Conservation (phyloP, 2,888 invertebrate genomes). For the Drepanosiphum platanoidis region DNA sequence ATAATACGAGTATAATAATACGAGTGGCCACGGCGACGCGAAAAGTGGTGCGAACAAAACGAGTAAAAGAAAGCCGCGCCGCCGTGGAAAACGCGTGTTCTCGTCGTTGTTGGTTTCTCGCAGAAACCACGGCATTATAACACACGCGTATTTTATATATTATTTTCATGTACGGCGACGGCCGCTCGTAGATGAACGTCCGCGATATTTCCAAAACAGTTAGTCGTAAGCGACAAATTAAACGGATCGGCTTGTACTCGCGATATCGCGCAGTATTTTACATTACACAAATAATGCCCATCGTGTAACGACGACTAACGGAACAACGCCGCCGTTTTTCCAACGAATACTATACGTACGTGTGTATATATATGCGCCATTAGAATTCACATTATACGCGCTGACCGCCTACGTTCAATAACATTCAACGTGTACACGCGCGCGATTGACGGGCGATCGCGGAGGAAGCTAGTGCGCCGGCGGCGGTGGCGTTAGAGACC, state of each 20-base stretch:
- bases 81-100: not conserved
- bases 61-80: not conserved
- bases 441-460: not conserved
- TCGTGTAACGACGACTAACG: not conserved
- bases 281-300: not conserved
- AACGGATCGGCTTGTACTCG: not conserved
- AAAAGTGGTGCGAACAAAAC: not conserved
- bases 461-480: too few relatives aligned
- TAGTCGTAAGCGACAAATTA: conserved; percentile 42
- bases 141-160: too few relatives aligned
- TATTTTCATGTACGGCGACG: too few relatives aligned
- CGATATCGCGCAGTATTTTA: not conserved
- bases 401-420: not conserved
- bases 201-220: conserved; percentile 21
- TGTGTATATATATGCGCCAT: too few relatives aligned
- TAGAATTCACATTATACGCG: not conserved
- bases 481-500: too few relatives aligned
- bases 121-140: too few relatives aligned
- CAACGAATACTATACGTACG: too few relatives aligned
- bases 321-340: not conserved
- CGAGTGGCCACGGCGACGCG: too few relatives aligned
- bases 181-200: not conserved
- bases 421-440: not conserved
- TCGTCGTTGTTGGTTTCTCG: too few relatives aligned
- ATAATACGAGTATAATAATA: too few relatives aligned